Conservation (phyloP, 2,888 invertebrate genomes). For the Tineola bisselliella region DNA sequence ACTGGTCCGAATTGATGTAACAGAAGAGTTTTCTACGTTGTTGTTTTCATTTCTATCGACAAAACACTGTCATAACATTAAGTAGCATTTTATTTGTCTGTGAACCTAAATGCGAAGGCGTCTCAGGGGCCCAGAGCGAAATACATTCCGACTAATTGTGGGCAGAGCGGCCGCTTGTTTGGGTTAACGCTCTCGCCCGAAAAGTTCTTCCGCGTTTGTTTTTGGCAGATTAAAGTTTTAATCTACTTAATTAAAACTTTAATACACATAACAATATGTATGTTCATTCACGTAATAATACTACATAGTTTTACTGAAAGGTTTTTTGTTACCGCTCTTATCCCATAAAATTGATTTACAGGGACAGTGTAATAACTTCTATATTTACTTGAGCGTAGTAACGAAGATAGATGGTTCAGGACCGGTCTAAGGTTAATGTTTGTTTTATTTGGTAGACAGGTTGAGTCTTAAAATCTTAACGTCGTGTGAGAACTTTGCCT, state of each 20-base stretch:
- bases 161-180: conserved; percentile 29
- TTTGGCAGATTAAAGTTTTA: conserved; percentile 1
- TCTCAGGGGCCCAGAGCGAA: conserved; percentile 21
- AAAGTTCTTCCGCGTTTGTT: conserved; percentile 7
- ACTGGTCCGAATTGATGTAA: background rate
- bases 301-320: no score
- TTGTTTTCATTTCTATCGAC: background rate
- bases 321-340: no score
- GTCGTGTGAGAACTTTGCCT: conserved; percentile 18
- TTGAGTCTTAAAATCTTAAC: background rate
- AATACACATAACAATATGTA: no score
- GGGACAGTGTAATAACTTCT: background rate
- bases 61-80: background rate
- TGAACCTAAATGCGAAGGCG: background rate
- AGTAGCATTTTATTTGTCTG: background rate
- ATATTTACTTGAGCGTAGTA: background rate
- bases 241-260: no score
- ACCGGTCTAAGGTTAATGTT: conserved; percentile 15
- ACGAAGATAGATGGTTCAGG: background rate
- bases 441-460: conserved; percentile 15
- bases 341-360: background rate
- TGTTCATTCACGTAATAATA: no score
- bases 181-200: conserved; percentile 47
- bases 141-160: conserved; percentile 39
- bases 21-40: background rate